Evolutionary conservation across 2,888 invertebrate genomes (phyloP), one percentile per base, ranked within the genome.

Genomic region (Euphydryas editha): DNA sequence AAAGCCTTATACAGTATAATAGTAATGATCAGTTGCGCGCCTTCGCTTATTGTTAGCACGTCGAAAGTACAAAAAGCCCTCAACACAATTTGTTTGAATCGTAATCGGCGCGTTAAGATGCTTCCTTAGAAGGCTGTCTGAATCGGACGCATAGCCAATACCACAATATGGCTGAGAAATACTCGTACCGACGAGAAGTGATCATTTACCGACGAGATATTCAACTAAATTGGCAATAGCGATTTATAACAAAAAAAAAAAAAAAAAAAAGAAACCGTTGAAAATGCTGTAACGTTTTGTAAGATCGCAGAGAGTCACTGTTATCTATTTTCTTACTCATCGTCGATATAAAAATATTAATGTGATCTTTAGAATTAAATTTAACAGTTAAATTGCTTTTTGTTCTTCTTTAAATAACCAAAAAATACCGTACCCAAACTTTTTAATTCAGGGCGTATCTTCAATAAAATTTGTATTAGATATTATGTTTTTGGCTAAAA

Each of bases 1-100:
- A 92, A 92, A 90, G 90, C 91, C 91, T 83, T 90, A 87, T 87
- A 88, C 72, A 87, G 88, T 81, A 89, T 90, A 92, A 90, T 92
- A 86, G 86, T 90, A 91, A 91, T 91, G 90, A 92, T 91, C 91
- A 88, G 90, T 90, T 91, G 87, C 85, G 82, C 78, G 83, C 84
- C 86, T 85, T 79, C 76, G 76, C 78, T 86, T 85, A 90, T 92
- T 92, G 92, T 92, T 90, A 88, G 86, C 90, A 88, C 84, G 88
- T 92, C 90, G 78, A 81, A 83, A 82, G 80, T 78, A 89, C 84
- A 92, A 91, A 87, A 88, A 89, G 87, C 81, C 81, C 81, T 86
- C 85, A 79, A 87, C 86, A 89, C 87, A 85, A 88, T 87, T 89
- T 90, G 90, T 90, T 87, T 86, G 86, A 80, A 75, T 80, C 82